A percentile compares a stretch with the other conserved stretches of the same genome.
phyloP scores from a whole-genome alignment of 2,113 vertebrate species.

The Ardeotis arabs region DNA sequence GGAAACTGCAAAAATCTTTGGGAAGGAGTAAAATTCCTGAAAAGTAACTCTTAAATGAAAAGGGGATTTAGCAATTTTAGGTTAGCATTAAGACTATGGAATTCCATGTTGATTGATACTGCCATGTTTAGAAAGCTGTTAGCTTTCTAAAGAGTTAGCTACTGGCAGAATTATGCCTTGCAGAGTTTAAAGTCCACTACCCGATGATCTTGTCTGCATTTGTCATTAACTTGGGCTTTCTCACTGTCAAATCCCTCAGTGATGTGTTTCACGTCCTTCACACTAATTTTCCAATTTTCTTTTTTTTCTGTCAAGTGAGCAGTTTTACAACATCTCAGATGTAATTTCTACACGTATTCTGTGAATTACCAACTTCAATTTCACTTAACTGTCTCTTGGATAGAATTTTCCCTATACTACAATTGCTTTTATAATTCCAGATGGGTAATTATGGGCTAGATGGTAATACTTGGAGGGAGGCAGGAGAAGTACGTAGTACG shows the following conservation, averaged over 20 bases:
- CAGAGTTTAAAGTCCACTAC: neutral
- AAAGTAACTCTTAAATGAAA: conserved; percentile 22
- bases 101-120: neutral
- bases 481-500: neutral
- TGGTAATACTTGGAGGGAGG: neutral
- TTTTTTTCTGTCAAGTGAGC: neutral
- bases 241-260: neutral
- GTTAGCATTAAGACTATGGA: neutral
- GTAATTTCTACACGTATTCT: neutral
- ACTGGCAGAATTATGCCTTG: conserved; percentile 14
- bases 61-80: conserved; percentile 20
- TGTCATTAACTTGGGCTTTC: conserved; percentile 29
- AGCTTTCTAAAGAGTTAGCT: neutral
- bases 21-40: conserved; percentile 19
- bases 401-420: neutral
- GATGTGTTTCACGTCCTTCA: conserved; percentile 2
- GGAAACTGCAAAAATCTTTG: conserved; percentile 15
- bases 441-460: neutral
- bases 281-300: conserved; percentile 18
- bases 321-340: neutral
- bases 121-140: neutral
- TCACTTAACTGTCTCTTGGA: neutral
- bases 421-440: conserved; percentile 32
- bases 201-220: neutral
- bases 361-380: conserved; percentile 35